Evolutionary conservation across 2,797 vertebrate species (phyloP), one percentile per base, ranked within the genome.

Genomic region (Phataginus tricuspis): DNA sequence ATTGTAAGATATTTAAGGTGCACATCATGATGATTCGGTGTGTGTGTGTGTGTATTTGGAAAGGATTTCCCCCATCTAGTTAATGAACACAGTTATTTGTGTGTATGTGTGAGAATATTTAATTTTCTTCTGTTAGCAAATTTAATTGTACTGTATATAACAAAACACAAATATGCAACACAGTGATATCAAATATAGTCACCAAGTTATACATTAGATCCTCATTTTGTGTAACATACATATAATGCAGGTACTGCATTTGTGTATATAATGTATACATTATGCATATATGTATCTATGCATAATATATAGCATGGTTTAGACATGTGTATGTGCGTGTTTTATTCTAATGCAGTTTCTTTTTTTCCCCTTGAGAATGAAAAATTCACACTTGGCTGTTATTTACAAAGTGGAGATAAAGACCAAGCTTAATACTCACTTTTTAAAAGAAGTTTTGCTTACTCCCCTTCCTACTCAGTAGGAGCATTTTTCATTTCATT

Each of bases 311-410:
- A 42, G 27, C 31, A 51, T 4, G 39, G 55, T 82, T 25, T 83
- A 45, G 42, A 69, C 34, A 7, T 16, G 1, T 71, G 19, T 63
- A 4, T 63, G 7, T 86, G 4, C 57, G 5, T 61, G 68, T 27
- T 63, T 86, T 87, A 72, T 92, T 95, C 39, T 64, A 93, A n/a
- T 71, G 86, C 11, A 31, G 4, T 82, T 95, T 95, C 27, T 25
- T 53, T 86, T 78, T 64, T 27, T 37, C 14, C 57, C 15, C 6
- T 59, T 21, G 9, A 79, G 42, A 85, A 92, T 79, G 53, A 89
- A 68, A 88, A 92, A 31, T 53, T 16, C 16, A n/a, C 4, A n/a
- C 39, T 61, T 89, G 29, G 29, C 6, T 90, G n/a, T 68, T 71
- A 18, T 61, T 72, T 31, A 59, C 13, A 68, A 77, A 78, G 23